Conservation (phyloP, 2,113 vertebrate species). For the Aspiorhynchus laticeps region DNA sequence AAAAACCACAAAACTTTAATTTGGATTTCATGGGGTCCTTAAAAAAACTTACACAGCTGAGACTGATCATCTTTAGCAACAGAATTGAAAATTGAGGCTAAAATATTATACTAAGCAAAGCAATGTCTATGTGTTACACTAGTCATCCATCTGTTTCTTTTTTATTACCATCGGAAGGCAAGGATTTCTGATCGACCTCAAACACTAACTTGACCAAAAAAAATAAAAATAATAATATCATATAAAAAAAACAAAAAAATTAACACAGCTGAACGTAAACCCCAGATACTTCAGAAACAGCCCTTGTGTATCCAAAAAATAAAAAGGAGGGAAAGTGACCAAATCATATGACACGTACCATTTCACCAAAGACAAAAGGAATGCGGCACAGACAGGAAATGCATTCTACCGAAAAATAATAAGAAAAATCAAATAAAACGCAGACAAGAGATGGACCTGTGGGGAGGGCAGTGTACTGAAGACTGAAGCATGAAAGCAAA, state of each 20-base stretch:
- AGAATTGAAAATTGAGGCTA: neutral
- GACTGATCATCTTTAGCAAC: neutral
- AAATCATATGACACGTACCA: constrained; percentile 73
- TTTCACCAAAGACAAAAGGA: constrained; percentile 81
- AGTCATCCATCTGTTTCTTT: neutral
- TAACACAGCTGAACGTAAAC: neutral
- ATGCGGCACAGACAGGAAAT: constrained; percentile 89
- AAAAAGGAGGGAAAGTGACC: constrained; percentile 57
- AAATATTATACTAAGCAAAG: neutral
- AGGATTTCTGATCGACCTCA: constrained; percentile 5
- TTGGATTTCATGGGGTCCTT: constrained; percentile 4
- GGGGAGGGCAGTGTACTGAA: constrained; percentile 81
- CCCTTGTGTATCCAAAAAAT: constrained; percentile 39
- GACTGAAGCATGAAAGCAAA: constrained; percentile 76
- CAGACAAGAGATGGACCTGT: constrained; percentile 75
- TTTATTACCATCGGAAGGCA: neutral
- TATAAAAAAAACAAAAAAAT: neutral
- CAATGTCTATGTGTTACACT: neutral
- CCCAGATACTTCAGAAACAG: constrained; percentile 29
- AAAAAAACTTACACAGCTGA: neutral
- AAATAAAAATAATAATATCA: neutral
- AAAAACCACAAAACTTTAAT: neutral
- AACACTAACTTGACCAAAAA: neutral
- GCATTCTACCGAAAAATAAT: constrained; percentile 83
- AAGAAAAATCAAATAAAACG: constrained; percentile 70